Base-by-base conservation (phyloP, 2,888 invertebrate genomes). In the Zygaena filipendulae region DNA sequence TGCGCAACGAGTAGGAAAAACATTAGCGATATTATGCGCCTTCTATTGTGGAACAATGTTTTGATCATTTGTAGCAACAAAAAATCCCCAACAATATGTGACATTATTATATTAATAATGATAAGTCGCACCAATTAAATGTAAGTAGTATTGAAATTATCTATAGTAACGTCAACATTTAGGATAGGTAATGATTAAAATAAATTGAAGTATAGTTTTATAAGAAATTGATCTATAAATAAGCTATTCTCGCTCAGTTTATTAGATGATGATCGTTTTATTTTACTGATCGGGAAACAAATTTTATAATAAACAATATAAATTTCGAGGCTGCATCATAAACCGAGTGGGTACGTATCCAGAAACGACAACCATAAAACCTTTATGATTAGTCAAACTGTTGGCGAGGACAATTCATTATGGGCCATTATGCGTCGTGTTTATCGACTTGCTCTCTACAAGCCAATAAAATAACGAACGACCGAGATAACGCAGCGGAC, bases 381-480 rank as follows among this genome's bases (percentile, higher is more conserved):
- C 70, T 75, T 77, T 77, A 77, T 75, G 77, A 79, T 75, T 71
- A 74, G 74, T 69, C 61, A 68, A 69, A 67, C 66, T 63, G 67
- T 62, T 69, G 60, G 62, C 55, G 64, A 56, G 61, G 72, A 69
- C 72, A 72, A 79, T 79, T 77, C 77, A 79, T 79, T 77, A 74
- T 68, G 59, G 72, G 57, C 77, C 75, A 79, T 77, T 77, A 79
- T 71, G 64, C 64, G 72, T 59, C 75, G 71, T 75, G 79, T 77
- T 77, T 77, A 79, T 79, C 79, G 75, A 64, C 68, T 71, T 66
- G 64, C 71, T 71, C 74, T 67, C 71, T 69, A 72, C 77, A 70
- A 74, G 69, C 74, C 70, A 77, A 77, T 77, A 75, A 79, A 79
- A 77, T 79, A 79, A 79, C 74, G 77, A 74, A 79, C 74, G 77